Conservation (phyloP, 2,113 vertebrate species). For the Panurus biarmicus region DNA sequence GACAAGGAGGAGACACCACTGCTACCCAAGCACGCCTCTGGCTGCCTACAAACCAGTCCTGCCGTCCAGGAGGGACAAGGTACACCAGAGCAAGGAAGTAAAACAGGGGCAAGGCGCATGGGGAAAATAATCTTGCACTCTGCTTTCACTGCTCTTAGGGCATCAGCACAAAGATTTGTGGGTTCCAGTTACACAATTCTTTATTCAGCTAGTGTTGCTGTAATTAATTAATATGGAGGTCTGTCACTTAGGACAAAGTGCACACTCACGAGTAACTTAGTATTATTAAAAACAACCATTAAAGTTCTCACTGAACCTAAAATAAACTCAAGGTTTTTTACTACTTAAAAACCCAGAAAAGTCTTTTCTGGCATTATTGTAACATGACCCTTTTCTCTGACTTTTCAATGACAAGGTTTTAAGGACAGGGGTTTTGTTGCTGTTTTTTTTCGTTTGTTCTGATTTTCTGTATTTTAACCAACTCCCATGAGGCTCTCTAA, state of each 20-base stretch:
- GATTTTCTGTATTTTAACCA: neutral
- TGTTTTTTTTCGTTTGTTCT: neutral
- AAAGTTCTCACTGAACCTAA: neutral
- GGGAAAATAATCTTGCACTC: neutral
- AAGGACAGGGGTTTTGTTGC: neutral
- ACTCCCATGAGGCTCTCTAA: neutral
- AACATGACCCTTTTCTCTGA: neutral
- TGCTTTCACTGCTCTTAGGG: neutral
- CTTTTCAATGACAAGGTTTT: neutral
- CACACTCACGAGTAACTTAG: neutral
- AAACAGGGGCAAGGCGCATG: neutral
- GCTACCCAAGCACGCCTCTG: neutral
- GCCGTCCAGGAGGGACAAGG: neutral
- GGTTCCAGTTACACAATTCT: neutral
- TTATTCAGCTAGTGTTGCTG: neutral
- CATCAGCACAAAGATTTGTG: neutral
- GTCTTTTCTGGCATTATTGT: neutral
- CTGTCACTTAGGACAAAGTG: neutral
- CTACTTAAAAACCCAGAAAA: neutral
- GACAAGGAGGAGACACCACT: neutral
- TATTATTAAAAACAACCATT: neutral
- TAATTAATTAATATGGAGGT: neutral
- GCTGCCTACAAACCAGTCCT: neutral
- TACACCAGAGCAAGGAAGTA: neutral
- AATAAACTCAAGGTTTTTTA: neutral